Evolutionary conservation across 2,113 vertebrate genomes (phyloP).

Genomic region (Notarius lentiginosus): DNA sequence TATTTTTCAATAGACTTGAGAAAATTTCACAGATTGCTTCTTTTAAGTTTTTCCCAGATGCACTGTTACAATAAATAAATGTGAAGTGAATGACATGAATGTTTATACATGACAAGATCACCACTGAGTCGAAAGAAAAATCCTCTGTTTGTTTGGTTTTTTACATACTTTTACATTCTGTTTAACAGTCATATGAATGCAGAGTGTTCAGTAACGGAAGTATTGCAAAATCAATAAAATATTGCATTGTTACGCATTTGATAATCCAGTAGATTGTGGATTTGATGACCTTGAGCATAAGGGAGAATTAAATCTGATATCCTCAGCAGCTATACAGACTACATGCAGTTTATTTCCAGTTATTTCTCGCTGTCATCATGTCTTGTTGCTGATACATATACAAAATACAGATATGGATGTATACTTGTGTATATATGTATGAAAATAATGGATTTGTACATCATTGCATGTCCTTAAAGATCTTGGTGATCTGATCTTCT

Average conservation of each 20-base stretch:
- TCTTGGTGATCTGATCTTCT: background rate
- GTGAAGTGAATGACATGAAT: background rate
- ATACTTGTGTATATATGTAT: conserved; percentile 20
- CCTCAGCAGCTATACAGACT: background rate
- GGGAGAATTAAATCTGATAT: no score
- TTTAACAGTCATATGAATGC: conserved; percentile 12
- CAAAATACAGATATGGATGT: conserved; percentile 8
- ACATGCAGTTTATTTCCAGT: background rate
- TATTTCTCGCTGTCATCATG: background rate
- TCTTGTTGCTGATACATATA: background rate
- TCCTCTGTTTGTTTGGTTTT: background rate
- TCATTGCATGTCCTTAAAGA: conserved; percentile 1
- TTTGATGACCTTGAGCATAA: background rate
- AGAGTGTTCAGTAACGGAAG: conserved; percentile 35
- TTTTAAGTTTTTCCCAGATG: background rate
- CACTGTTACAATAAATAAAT: conserved; percentile 3
- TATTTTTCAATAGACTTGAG: background rate
- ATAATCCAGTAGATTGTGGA: background rate
- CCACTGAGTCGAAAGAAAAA: background rate
- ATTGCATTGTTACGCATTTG: conserved; percentile 39
- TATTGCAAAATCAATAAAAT: conserved; percentile 44
- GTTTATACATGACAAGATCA: background rate
- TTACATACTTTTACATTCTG: background rate
- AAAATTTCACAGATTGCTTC: background rate
- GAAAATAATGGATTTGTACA: background rate